Conservation (phyloP, 2,797 vertebrate species). For the Hydrophis major region DNA sequence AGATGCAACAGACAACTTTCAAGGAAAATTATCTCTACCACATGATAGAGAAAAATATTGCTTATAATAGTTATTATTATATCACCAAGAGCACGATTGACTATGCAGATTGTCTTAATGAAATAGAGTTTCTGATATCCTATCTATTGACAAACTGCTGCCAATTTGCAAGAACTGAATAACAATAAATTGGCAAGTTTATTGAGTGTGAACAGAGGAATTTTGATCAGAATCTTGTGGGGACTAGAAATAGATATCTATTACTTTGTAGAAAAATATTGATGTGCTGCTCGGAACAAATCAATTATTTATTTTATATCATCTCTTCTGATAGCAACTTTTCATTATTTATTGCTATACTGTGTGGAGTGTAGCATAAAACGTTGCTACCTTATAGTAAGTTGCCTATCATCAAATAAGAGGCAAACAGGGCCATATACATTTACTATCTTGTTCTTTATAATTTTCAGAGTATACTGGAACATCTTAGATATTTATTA, state of each 20-base stretch:
- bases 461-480: not conserved
- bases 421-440: not conserved
- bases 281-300: not conserved
- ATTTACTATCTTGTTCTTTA: not conserved
- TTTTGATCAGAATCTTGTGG: not conserved
- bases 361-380: not conserved
- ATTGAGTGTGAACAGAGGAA: not conserved
- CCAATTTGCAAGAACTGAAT: not conserved
- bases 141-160: not conserved
- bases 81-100: not conserved
- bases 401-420: not conserved
- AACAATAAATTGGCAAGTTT: not conserved
- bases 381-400: not conserved
- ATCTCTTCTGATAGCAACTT: not conserved
- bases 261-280: not conserved
- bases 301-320: not conserved
- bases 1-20: not conserved
- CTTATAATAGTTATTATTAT: not conserved
- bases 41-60: not conserved
- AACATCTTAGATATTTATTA: not conserved
- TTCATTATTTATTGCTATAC: not conserved
- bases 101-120: not conserved
- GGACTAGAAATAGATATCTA: not conserved
- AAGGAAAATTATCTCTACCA: not conserved
- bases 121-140: not conserved